phyloP scores from a whole-genome alignment of 2,113 vertebrate genomes.

The Apteryx owenii region DNA sequence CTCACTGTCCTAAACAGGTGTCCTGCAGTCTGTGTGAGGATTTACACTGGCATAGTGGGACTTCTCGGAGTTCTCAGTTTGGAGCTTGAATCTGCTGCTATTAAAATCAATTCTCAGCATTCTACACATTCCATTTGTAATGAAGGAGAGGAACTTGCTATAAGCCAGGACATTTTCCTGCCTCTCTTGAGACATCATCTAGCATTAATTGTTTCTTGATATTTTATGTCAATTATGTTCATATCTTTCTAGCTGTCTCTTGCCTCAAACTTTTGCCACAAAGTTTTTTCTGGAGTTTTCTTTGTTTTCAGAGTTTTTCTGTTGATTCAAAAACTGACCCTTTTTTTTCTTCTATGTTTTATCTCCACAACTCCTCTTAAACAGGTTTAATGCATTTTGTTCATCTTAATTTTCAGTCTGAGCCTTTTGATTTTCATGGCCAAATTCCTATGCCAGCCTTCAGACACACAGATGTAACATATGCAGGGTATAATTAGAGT shows the following conservation, averaged over 20 bases:
- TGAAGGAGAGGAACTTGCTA: not conserved
- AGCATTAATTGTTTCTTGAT: not conserved
- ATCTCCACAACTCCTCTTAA: not conserved
- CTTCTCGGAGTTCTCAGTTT: not conserved
- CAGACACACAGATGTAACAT: not conserved
- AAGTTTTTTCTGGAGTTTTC: not conserved
- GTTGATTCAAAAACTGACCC: not conserved
- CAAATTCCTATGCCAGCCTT: not conserved
- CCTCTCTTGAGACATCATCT: not conserved
- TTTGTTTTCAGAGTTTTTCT: not conserved
- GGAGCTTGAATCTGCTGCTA: not conserved
- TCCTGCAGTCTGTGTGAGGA: not conserved
- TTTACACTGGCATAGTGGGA: not conserved
- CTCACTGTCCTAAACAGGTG: not conserved
- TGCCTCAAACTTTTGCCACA: not conserved
- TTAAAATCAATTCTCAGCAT: not conserved
- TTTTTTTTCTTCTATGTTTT: not conserved
- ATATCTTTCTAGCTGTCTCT: not conserved
- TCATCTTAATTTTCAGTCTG: not conserved
- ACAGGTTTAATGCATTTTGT: not conserved
- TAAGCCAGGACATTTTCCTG: not conserved
- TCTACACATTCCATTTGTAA: not conserved
- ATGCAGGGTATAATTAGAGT: not conserved
- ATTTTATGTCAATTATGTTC: not conserved
- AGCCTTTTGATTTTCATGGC: not conserved